Conservation (phyloP, 2,797 vertebrate species). For the Muscicapa striata region DNA sequence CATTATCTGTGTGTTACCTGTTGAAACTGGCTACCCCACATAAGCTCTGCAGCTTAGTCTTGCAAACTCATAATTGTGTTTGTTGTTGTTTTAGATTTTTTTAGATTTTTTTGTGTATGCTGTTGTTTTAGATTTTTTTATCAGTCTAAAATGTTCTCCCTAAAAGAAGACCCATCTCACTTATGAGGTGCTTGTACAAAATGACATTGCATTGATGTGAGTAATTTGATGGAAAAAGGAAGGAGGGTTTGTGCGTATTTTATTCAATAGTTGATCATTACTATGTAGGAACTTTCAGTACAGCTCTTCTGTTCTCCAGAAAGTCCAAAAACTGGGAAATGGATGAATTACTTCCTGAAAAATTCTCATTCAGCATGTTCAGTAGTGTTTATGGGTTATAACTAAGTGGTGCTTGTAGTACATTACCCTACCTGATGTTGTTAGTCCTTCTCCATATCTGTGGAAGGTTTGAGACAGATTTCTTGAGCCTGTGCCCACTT, state of each 20-base stretch:
- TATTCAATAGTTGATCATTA: background rate
- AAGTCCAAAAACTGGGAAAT: background rate
- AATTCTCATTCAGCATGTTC: background rate
- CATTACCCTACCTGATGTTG: background rate
- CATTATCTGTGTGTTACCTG: background rate
- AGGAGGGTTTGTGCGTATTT: background rate
- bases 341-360: background rate
- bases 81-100: background rate
- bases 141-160: background rate
- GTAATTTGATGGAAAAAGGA: background rate
- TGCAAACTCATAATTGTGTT: background rate
- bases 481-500: background rate
- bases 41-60: background rate
- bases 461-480: background rate
- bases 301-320: background rate
- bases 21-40: background rate
- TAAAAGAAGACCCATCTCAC: background rate
- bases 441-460: constrained; percentile 15
- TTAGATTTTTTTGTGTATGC: no score
- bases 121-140: background rate
- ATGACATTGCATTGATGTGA: background rate
- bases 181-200: background rate
- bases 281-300: background rate
- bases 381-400: background rate
- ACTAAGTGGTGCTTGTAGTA: background rate